Conservation (phyloP, 2,113 vertebrate species). For the Stercorarius parasiticus region DNA sequence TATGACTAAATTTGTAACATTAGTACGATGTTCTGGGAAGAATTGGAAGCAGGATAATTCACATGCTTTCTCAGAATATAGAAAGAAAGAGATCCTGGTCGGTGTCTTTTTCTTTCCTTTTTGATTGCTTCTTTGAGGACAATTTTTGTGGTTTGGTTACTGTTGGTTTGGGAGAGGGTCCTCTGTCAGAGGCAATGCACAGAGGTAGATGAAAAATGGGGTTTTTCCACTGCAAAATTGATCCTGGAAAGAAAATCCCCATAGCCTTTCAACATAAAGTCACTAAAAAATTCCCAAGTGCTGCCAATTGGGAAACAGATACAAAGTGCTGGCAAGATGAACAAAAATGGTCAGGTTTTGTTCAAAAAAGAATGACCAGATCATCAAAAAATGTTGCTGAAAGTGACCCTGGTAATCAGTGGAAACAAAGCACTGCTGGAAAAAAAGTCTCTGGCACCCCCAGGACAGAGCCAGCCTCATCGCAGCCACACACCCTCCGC, state of each 20-base stretch:
- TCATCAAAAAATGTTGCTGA: background rate
- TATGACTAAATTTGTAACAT: conserved; percentile 57
- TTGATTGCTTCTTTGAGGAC: conserved; percentile 27
- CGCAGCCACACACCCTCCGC: background rate
- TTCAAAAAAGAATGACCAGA: background rate
- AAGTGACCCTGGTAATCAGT: background rate
- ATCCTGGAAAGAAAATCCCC: background rate
- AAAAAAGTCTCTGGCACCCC: background rate
- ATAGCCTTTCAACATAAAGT: conserved; percentile 30
- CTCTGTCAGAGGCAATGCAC: conserved; percentile 7
- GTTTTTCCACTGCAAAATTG: conserved; percentile 54
- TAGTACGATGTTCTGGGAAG: conserved; percentile 39
- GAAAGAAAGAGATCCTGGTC: background rate
- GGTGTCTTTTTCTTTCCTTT: conserved; percentile 26
- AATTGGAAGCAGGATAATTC: conserved; percentile 20
- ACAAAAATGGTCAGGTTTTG: conserved; percentile 33
- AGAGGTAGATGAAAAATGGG: conserved; percentile 46
- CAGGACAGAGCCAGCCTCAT: background rate
- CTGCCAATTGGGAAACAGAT: conserved; percentile 11
- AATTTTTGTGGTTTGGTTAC: conserved; percentile 54
- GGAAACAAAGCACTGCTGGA: background rate
- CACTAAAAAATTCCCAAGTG: background rate
- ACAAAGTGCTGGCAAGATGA: conserved; percentile 1
- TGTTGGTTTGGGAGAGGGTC: conserved; percentile 48
- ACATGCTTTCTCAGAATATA: conserved; percentile 54